These are phyloP conservation scores for Stenchaetothrips biformis DNA, from an alignment of 2,888 invertebrate species.

Conservation along the genomic window DNA sequence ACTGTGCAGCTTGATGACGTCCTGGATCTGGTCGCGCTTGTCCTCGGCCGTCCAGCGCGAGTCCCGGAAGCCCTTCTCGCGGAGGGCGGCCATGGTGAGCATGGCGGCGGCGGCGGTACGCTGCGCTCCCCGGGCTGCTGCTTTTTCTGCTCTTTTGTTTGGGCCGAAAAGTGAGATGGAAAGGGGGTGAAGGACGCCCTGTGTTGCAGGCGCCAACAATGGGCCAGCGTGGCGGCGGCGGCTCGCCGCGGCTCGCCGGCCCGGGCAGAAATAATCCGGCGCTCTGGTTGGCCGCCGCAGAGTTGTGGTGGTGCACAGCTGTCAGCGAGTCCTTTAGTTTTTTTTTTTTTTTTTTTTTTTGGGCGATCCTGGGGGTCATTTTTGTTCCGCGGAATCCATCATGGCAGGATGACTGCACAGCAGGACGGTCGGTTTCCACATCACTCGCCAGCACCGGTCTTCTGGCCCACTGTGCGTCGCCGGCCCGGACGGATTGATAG, in stretches of 20 bases:
- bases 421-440: too few relatives aligned
- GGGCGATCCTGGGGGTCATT: too few relatives aligned
- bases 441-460: too few relatives aligned
- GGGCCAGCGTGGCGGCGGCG: neutral
- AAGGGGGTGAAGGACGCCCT: neutral
- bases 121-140: neutral
- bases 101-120: neutral
- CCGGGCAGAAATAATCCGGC: neutral
- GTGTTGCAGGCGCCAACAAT: neutral
- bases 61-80: conserved; percentile 6
- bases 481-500: too few relatives aligned
- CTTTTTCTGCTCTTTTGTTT: neutral
- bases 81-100: neutral
- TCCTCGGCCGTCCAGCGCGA: conserved; percentile 2
- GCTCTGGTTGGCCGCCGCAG: neutral
- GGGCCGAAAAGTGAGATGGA: neutral
- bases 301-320: neutral
- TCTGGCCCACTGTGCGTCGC: too few relatives aligned
- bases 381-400: too few relatives aligned
- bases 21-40: conserved; percentile 5
- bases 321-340: too few relatives aligned
- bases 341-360: too few relatives aligned
- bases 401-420: too few relatives aligned
- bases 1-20: conserved; percentile 15
- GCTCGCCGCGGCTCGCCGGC: neutral